Evolutionary conservation across 2,797 vertebrate species (phyloP).

Genomic region (Spheniscus humboldti): DNA sequence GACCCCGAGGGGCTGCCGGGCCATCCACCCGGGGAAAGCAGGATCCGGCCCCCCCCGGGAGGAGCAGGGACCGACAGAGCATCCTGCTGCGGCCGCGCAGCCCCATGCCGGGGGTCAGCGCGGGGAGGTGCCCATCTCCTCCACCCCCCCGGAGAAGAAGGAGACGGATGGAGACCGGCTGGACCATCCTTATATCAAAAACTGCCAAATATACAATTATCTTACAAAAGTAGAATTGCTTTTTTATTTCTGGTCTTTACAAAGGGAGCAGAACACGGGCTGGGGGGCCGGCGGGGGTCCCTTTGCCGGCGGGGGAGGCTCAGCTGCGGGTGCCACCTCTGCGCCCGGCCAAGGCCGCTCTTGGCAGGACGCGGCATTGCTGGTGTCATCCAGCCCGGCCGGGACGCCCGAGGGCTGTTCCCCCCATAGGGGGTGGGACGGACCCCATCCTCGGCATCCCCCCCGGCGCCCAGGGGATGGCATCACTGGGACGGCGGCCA

Average conservation of each 20-base stretch:
- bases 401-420: not conserved
- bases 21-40: not conserved
- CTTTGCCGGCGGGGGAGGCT: not conserved
- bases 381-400: slow-evolving; percentile 9
- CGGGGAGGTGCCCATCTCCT: accelerated
- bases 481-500: not conserved
- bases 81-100: too few species aligned
- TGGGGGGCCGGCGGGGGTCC: accelerated
- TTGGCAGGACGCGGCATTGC: accelerated
- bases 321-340: not conserved
- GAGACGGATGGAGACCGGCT: not conserved
- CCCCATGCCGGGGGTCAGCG: not conserved
- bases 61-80: not conserved
- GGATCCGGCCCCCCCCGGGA: accelerated
- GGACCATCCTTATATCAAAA: not conserved
- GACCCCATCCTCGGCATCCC: not conserved
- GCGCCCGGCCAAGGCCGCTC: not conserved
- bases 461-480: accelerated
- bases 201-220: not conserved
- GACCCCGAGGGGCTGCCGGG: not conserved
- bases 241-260: slow-evolving; percentile 21
- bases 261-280: not conserved
- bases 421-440: not conserved
- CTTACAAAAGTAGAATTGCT: slow-evolving; percentile 51
- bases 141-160: not conserved